Base-by-base conservation (phyloP, 2,888 invertebrate genomes). In the Hydrotaea diabolus region DNA sequence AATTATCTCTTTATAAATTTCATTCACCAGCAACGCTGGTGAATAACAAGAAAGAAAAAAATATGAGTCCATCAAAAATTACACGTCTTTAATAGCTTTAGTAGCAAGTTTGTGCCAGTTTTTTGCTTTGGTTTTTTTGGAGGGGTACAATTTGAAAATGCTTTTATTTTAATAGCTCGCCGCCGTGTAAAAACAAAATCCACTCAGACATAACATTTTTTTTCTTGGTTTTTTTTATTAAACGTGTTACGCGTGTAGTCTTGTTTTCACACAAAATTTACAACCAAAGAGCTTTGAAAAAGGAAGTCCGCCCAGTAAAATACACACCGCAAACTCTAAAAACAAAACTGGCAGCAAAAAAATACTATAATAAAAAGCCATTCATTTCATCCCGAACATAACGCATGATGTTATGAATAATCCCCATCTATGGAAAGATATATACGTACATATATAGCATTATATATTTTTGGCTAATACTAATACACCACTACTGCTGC, bases 201-300 rank as follows among this genome's bases (percentile, higher is more conserved):
- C 21, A 55, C 17, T 21, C 21, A 55, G 21, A 55, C 21, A 26
- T 9, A 57, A 21, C 57, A 21, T 62, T 59, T 8, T 55, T 59
- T 59, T 21, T 59, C 59, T 31, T 21, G 3, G 9, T 53, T 53
- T n/a, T 36, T 43, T 13, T 9, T n/a, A 64, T 43, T 66, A 66
- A 66, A 66, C 43, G 43, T 46, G 69, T 69, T 69, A 69, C 23
- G 36, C 13, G 13, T 17, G 36, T 19, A 66, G 36, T 19, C 39
- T 66, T 66, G 66, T 39, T 46, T 69, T 69, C 21, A 69, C 69
- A 69, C 69, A 43, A 69, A 69, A 69, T 43, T 69, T 69, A 69
- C 69, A 69, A 69, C 1, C 69, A 4, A 69, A 46, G n/a, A 69
- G 15, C 69, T 64, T 66, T 17, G 43, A 17, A 69, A 21, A 43